phyloP scores from a whole-genome alignment of 2,113 vertebrate species.

The Apeltes quadracus region DNA sequence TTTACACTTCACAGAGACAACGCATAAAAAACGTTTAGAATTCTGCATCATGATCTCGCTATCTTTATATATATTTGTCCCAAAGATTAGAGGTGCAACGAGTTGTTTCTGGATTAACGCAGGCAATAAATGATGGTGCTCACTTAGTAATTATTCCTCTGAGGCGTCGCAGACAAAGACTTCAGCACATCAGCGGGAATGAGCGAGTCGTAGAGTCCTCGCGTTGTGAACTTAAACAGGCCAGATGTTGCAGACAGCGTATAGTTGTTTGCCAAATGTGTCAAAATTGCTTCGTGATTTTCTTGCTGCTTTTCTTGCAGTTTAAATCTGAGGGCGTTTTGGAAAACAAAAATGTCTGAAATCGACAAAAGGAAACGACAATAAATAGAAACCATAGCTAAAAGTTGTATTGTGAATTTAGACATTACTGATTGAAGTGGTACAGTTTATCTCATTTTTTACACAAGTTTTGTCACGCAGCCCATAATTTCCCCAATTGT shows the following conservation, averaged over 20 bases:
- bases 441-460: background rate
- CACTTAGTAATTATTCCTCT: slow-evolving; percentile 26
- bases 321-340: slow-evolving; percentile 6
- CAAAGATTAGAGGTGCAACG: slow-evolving; percentile 17
- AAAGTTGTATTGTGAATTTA: background rate
- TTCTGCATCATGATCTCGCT: slow-evolving; percentile 41
- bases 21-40: slow-evolving; percentile 49
- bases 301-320: background rate
- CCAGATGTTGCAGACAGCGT: background rate
- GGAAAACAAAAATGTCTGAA: background rate
- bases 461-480: background rate
- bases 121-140: slow-evolving; percentile 1
- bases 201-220: slow-evolving; percentile 35
- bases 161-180: slow-evolving; percentile 29
- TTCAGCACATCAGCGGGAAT: slow-evolving; percentile 54
- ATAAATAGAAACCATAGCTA: background rate
- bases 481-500: background rate
- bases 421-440: too few relatives aligned
- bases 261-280: background rate
- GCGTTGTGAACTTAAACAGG: too few relatives aligned
- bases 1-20: slow-evolving; percentile 39
- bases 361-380: background rate
- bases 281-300: background rate
- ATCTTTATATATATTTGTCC: slow-evolving; percentile 39
- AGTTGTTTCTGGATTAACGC: slow-evolving; percentile 36